Evolutionary conservation across 2,113 vertebrate species (phyloP).

Genomic region (Diadophis punctatus): DNA sequence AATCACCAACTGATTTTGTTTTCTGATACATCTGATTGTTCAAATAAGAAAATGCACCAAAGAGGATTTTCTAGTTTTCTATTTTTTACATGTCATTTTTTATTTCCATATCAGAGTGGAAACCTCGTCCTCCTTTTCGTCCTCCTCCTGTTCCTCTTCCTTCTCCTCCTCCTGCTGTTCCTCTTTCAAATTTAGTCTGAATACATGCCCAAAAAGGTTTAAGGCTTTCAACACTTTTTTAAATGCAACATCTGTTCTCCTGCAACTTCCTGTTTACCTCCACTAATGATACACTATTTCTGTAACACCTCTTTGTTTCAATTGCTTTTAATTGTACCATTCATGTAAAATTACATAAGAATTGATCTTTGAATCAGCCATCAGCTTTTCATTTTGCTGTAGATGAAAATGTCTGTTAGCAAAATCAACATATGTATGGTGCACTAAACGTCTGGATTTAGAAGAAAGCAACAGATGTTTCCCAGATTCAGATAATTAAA

Average conservation of each 20-base stretch:
- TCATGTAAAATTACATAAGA: constrained; percentile 10
- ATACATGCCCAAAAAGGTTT: neutral
- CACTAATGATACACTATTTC: neutral
- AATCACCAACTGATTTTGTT: neutral
- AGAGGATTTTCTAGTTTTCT: neutral
- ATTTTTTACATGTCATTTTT: neutral
- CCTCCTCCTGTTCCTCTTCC: no score
- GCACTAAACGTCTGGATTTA: neutral
- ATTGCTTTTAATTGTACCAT: neutral
- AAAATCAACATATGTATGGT: neutral
- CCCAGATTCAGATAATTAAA: neutral
- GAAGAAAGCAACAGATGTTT: neutral
- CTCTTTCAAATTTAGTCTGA: neutral
- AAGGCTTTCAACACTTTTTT: neutral
- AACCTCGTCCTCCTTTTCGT: no score
- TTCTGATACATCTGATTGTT: neutral
- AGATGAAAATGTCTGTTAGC: neutral
- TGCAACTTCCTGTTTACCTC: neutral
- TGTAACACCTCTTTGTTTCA: neutral
- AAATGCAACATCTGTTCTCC: neutral
- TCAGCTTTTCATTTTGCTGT: neutral
- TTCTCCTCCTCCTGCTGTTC: no score
- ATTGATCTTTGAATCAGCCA: neutral
- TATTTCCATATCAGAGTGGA: neutral
- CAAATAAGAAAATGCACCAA: neutral